Percentiles rank a stretch among this genome's conserved stretches.
Conservation (phyloP, 2,113 vertebrate genomes). For the Malurus melanocephalus region DNA sequence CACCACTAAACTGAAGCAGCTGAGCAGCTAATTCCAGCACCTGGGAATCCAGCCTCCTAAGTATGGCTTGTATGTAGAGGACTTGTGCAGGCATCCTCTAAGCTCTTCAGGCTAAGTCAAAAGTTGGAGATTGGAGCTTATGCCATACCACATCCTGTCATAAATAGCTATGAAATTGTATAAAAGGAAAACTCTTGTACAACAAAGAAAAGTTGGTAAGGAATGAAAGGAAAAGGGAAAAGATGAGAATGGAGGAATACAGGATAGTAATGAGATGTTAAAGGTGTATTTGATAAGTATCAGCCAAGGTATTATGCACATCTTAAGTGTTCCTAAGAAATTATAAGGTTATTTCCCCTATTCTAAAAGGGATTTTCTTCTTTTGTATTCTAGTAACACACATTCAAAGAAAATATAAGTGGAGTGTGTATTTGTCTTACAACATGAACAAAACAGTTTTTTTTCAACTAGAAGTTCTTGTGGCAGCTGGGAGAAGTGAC, state of each 20-base stretch:
- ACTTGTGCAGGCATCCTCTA: background rate
- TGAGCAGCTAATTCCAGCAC: background rate
- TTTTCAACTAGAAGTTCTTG: background rate
- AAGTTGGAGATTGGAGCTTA: background rate
- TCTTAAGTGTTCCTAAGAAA: background rate
- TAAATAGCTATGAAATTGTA: background rate
- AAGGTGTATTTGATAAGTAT: background rate
- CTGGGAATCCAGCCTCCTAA: background rate
- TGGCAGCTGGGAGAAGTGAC: background rate
- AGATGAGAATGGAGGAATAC: background rate
- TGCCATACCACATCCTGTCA: background rate
- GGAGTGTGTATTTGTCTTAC: background rate
- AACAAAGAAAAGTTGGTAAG: background rate
- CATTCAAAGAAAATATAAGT: background rate
- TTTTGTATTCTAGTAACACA: background rate
- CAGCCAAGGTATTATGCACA: background rate
- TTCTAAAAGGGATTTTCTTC: background rate
- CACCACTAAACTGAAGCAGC: background rate
- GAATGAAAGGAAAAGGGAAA: background rate
- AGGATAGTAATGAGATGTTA: background rate
- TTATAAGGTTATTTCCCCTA: rapidly evolving
- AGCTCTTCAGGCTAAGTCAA: background rate
- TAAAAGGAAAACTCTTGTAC: background rate
- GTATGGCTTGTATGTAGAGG: background rate
- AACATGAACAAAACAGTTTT: background rate